Evolutionary conservation across 2,113 vertebrate genomes (phyloP).

Genomic region (Ciconia stormi): DNA sequence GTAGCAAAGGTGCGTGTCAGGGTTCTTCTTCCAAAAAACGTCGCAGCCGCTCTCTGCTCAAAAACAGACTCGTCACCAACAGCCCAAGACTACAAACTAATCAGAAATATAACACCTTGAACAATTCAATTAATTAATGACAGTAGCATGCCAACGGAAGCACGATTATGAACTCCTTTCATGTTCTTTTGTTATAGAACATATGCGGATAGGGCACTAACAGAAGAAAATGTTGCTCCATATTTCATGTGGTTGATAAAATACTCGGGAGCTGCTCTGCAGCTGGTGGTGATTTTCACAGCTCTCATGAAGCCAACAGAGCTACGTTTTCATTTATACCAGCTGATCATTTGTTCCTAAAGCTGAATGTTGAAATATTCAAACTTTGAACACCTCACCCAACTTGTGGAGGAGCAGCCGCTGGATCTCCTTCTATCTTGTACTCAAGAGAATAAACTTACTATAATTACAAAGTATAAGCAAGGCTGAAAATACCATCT

Average conservation of each 20-base stretch:
- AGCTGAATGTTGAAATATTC: neutral
- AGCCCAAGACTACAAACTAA: neutral
- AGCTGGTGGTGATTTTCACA: neutral
- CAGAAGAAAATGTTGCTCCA: neutral
- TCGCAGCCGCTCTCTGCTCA: slow-evolving; percentile 77
- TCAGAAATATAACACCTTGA: neutral
- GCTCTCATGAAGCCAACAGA: neutral
- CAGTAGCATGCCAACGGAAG: neutral
- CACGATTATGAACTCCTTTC: neutral
- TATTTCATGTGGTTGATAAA: neutral
- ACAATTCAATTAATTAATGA: neutral
- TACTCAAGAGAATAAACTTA: neutral
- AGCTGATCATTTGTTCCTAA: neutral
- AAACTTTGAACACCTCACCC: neutral
- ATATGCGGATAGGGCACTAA: neutral
- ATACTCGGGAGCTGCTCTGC: neutral
- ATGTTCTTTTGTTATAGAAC: neutral
- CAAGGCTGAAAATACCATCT: neutral
- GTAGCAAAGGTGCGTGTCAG: slow-evolving; percentile 81
- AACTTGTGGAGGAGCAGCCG: neutral
- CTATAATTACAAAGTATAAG: neutral
- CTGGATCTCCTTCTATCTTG: neutral
- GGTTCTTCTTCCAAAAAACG: slow-evolving; percentile 83
- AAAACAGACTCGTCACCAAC: neutral
- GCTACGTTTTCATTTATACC: neutral